Conservation (phyloP, 2,888 invertebrate species). For the Trileptium ribeirensis region DNA sequence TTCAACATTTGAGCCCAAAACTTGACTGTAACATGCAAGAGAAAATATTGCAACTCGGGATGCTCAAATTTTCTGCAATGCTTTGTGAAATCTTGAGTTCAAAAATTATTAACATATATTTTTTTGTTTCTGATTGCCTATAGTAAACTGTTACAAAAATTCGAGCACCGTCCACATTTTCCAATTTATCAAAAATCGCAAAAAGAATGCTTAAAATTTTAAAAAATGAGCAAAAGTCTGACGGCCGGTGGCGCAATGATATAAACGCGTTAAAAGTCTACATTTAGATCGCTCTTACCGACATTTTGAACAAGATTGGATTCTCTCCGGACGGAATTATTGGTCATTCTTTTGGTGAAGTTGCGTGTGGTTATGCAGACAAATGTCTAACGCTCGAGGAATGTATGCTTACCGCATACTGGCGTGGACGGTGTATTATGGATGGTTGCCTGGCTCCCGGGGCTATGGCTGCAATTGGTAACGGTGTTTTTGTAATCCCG, state of each 20-base stretch:
- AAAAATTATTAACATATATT: too few relatives aligned
- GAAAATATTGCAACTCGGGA: too few relatives aligned
- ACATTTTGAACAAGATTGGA: slow-evolving; percentile 67
- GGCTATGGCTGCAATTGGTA: slow-evolving; percentile 50
- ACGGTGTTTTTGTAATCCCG: too few relatives aligned
- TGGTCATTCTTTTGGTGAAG: slow-evolving; percentile 85
- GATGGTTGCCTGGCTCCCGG: slow-evolving; percentile 64
- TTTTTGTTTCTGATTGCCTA: too few relatives aligned
- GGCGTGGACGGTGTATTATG: slow-evolving; percentile 74
- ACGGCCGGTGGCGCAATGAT: neutral
- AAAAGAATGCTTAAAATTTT: neutral
- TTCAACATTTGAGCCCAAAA: too few relatives aligned
- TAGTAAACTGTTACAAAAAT: too few relatives aligned
- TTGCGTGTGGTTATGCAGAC: slow-evolving; percentile 93
- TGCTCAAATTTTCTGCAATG: too few relatives aligned
- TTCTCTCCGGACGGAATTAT: slow-evolving; percentile 85
- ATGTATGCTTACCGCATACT: slow-evolving; percentile 84
- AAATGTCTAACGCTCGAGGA: slow-evolving; percentile 88
- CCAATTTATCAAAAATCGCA: neutral
- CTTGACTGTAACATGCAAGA: too few relatives aligned
- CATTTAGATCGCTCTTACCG: slow-evolving; percentile 75
- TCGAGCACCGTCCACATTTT: too few relatives aligned
- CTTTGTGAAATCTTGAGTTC: too few relatives aligned
- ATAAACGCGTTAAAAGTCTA: slow-evolving; percentile 7
- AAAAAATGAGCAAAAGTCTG: neutral